Evolutionary conservation across 2,797 vertebrate species (phyloP), one percentile per base, ranked within the genome.

Genomic region (Coregonus suidteri): DNA sequence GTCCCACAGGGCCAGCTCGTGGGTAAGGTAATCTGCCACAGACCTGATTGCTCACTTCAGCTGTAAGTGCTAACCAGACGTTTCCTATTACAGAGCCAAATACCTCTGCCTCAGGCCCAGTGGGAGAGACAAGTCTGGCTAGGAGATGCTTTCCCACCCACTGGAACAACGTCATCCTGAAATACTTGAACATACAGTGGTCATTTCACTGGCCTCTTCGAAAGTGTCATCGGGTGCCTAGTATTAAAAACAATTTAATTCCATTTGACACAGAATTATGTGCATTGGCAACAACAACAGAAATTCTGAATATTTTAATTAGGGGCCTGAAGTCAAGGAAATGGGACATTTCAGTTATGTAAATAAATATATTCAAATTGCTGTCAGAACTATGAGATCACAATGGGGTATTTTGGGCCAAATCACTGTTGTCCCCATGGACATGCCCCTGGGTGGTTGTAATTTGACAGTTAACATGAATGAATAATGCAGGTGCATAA

Each of bases 301-400:
- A 95, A 94, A 95, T 95, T 93, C 92, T 93, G 95, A 96, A 96
- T 96, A 96, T 96, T 71, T 95, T 96, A 96, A 93, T 14, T 93
- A 94, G 94, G 92, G 93, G 94, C 95, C 95, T 91, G 79, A 88
- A 95, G 94, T 94, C 93, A 94, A 92, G 92, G 93, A 77, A 78
- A 87, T 91, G 76, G 92, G 93, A 91, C 93, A 94, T 95, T 88
- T 94, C 91, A 90, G 88, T 94, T 92, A 81, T 90, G 83, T 90
- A 95, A 96, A 95, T 96, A 95, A 95, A 96, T 96, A 93, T 95
- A 95, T 96, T 95, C 95, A 96, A 94, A 96, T 96, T 91, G 93
- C 93, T 92, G 94, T 95, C 94, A 94, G 95, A 95, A 93, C 94
- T 95, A 96, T 91, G 92, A 47, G 11, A 13, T 47, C 41, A 47